Evolutionary conservation across 2,113 vertebrate genomes (phyloP).

Genomic region (Tachysurus vachellii): DNA sequence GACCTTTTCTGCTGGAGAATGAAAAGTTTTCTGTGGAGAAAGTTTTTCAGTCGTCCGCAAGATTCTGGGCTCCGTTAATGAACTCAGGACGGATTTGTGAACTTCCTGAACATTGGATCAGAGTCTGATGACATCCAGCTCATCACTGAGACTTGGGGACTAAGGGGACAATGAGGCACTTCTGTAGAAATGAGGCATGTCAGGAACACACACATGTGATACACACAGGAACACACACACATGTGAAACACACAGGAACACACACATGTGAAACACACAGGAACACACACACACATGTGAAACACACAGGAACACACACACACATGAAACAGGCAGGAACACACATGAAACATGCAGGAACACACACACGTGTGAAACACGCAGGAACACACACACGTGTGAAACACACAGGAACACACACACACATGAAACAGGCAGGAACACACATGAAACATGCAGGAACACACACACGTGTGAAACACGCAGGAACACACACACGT

Average conservation of each 20-base stretch:
- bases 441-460: neutral
- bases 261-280: no score
- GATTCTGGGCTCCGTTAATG: neutral
- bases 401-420: neutral
- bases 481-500: no score
- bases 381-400: neutral
- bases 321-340: no score
- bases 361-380: neutral
- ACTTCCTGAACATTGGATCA: neutral
- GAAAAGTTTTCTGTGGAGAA: neutral
- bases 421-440: conserved; percentile 10
- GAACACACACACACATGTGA: no score
- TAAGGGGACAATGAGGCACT: neutral
- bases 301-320: no score
- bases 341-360: no score
- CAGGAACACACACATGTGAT: no score
- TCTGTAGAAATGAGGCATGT: no score
- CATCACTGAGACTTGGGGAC: no score
- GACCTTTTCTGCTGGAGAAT: neutral
- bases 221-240: no score
- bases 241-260: no score
- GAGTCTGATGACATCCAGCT: neutral
- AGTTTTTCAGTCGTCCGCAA: neutral
- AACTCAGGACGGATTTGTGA: neutral
- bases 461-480: neutral